Evolutionary conservation across 2,888 invertebrate species (phyloP).

Genomic region (Neoitamus cyanurus): DNA sequence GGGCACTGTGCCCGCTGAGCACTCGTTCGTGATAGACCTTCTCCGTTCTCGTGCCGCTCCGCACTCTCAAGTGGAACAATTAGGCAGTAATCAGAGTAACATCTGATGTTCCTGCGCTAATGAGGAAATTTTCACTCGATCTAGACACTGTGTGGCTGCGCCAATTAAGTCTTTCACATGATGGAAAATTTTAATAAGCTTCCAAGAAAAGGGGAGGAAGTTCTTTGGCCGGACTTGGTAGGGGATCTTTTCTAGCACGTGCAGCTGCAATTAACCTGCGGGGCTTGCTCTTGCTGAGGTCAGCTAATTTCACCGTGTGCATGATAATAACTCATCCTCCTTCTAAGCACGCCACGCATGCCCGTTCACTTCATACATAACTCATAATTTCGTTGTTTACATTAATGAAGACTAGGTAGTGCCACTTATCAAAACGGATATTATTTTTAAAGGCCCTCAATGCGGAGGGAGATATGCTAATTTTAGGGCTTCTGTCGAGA

Average conservation of each 20-base stretch:
- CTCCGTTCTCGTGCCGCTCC: slow-evolving; percentile 18
- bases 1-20: neutral
- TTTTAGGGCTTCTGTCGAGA: too few relatives aligned
- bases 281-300: neutral
- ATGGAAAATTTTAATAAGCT: slow-evolving; percentile 31
- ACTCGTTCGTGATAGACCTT: slow-evolving; percentile 23
- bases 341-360: neutral
- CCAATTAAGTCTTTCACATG: slow-evolving; percentile 23
- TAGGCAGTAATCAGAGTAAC: slow-evolving; percentile 22
- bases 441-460: too few relatives aligned
- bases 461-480: too few relatives aligned
- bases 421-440: neutral
- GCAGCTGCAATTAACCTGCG: neutral
- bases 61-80: slow-evolving; percentile 16
- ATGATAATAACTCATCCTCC: neutral
- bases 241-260: neutral
- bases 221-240: neutral
- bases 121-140: slow-evolving; percentile 40
- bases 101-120: neutral
- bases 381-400: neutral
- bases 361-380: neutral
- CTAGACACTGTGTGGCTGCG: neutral
- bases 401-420: neutral
- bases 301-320: neutral
- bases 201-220: slow-evolving; percentile 13